Conservation (phyloP, 2,797 vertebrate species). For the Dendrocincla tyrannina region DNA sequence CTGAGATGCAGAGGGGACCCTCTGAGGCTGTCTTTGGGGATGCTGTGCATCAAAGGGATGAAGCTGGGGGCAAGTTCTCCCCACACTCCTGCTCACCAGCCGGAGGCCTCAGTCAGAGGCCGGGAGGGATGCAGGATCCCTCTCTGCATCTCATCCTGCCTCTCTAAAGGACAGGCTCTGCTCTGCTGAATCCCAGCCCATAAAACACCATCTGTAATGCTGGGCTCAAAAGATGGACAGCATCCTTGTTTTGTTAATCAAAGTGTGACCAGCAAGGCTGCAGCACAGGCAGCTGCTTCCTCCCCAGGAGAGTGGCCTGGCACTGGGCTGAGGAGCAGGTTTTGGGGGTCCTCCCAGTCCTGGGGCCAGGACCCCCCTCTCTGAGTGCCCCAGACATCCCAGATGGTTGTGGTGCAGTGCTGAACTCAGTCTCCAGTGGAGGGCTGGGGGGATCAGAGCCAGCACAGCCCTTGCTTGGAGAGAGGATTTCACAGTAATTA, state of each 20-base stretch:
- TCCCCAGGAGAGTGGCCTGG: neutral
- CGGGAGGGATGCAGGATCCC: neutral
- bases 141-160: neutral
- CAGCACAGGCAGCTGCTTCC: neutral
- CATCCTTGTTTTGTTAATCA: rapidly evolving
- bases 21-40: neutral
- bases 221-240: neutral
- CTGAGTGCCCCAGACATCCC: neutral
- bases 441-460: neutral
- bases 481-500: neutral
- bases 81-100: neutral
- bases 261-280: neutral
- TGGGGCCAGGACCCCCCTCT: neutral
- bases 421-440: neutral
- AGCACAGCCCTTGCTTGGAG: neutral
- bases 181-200: neutral
- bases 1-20: neutral
- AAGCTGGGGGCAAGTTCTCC: neutral
- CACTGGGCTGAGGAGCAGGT: rapidly evolving
- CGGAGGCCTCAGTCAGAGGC: neutral
- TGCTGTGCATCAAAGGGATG: rapidly evolving
- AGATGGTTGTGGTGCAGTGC: neutral
- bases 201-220: neutral
- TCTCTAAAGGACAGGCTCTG: neutral
- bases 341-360: too few species aligned